phyloP scores from a whole-genome alignment of 2,113 vertebrate genomes.

The Elanoides forficatus region DNA sequence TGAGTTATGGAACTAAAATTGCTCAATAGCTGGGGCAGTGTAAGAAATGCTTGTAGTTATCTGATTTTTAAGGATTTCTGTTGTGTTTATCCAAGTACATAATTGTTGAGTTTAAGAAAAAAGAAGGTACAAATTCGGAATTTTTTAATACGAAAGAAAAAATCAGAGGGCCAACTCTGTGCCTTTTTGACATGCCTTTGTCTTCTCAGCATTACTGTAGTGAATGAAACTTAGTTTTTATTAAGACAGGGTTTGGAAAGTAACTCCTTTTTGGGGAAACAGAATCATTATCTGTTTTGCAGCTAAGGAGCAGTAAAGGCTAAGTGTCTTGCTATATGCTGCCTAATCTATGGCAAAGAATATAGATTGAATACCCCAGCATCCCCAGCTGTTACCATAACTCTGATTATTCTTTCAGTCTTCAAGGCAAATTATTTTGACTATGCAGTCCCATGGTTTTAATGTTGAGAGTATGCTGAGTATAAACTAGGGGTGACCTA shows the following conservation, averaged over 20 bases:
- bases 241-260: not conserved
- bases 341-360: not conserved
- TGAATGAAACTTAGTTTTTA: not conserved
- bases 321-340: not conserved
- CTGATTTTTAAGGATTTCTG: not conserved
- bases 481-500: not conserved
- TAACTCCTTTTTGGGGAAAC: not conserved
- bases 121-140: not conserved
- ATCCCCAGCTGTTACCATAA: not conserved
- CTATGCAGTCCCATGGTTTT: not conserved
- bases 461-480: not conserved
- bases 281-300: not conserved
- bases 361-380: not conserved
- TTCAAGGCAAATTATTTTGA: not conserved
- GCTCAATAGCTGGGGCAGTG: not conserved
- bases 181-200: not conserved
- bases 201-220: not conserved
- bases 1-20: not conserved
- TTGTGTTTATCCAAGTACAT: not conserved
- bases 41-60: not conserved
- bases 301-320: not conserved
- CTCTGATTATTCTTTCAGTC: not conserved
- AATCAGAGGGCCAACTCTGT: not conserved
- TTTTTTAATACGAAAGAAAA: not conserved
- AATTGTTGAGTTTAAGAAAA: not conserved